These are phyloP conservation scores for Numenius phaeopus DNA, from an alignment of 2,797 vertebrate species.

Conservation along the genomic window DNA sequence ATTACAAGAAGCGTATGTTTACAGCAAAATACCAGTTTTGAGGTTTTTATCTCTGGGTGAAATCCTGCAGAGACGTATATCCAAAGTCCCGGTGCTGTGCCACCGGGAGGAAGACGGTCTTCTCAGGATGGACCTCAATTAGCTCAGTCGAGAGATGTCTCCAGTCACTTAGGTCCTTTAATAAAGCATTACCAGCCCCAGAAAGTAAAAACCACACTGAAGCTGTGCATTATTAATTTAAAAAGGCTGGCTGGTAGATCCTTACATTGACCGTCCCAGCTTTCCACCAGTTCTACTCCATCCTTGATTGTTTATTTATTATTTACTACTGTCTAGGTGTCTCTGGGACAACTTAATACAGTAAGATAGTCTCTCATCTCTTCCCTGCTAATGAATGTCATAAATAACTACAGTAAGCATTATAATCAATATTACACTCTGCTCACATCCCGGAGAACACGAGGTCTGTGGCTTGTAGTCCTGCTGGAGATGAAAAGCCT, in stretches of 20 bases:
- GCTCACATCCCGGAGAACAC: background rate
- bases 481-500: background rate
- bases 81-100: background rate
- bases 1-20: background rate
- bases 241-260: slow-evolving; percentile 17
- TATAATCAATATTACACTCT: slow-evolving; percentile 50
- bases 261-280: background rate
- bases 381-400: slow-evolving; percentile 51
- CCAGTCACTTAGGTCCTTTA: background rate
- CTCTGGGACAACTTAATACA: slow-evolving; percentile 56
- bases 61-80: background rate
- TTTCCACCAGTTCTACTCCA: background rate
- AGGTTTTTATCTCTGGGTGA: background rate
- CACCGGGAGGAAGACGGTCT: background rate
- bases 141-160: background rate
- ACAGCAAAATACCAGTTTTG: background rate
- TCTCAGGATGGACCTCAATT: background rate
- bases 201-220: background rate
- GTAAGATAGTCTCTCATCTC: slow-evolving; percentile 4
- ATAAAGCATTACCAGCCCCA: background rate
- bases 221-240: slow-evolving; percentile 19
- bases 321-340: slow-evolving; percentile 54
- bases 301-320: slow-evolving; percentile 40
- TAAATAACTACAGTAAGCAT: slow-evolving; percentile 58
- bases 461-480: background rate